phyloP scores from a whole-genome alignment of 2,113 vertebrate species.

The Stictonetta naevosa region DNA sequence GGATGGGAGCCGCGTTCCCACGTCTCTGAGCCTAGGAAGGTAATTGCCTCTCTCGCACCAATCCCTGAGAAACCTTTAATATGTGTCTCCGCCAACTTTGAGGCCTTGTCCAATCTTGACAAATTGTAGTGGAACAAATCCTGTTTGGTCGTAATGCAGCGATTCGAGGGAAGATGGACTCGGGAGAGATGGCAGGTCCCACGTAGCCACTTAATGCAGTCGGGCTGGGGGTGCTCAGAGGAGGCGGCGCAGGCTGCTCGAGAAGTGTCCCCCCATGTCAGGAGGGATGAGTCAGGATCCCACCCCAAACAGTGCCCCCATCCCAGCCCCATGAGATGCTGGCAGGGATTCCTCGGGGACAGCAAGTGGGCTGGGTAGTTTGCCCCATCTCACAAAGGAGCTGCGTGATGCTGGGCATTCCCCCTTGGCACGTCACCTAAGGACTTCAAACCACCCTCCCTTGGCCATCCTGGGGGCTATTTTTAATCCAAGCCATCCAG shows the following conservation, averaged over 20 bases:
- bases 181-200: slow-evolving; percentile 2
- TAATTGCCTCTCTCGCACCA: slow-evolving; percentile 40
- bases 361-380: background rate
- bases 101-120: slow-evolving; percentile 61
- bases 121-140: slow-evolving; percentile 72
- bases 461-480: rapidly evolving
- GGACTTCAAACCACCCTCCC: background rate
- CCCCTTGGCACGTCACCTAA: background rate
- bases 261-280: background rate
- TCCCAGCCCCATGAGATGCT: background rate
- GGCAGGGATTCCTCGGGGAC: background rate
- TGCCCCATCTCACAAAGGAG: background rate
- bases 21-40: background rate
- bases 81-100: slow-evolving; percentile 16
- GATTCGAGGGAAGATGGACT: slow-evolving; percentile 56
- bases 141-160: slow-evolving; percentile 56
- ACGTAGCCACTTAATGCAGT: rapidly evolving
- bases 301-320: background rate
- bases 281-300: background rate
- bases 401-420: background rate
- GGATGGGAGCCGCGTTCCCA: background rate
- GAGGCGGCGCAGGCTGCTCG: rapidly evolving
- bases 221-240: background rate
- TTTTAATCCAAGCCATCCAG: background rate
- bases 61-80: slow-evolving; percentile 56